Evolutionary conservation across 53 echinoderm and acorn worm species (phyloP).

Genomic region (Echinarachnius parma): DNA sequence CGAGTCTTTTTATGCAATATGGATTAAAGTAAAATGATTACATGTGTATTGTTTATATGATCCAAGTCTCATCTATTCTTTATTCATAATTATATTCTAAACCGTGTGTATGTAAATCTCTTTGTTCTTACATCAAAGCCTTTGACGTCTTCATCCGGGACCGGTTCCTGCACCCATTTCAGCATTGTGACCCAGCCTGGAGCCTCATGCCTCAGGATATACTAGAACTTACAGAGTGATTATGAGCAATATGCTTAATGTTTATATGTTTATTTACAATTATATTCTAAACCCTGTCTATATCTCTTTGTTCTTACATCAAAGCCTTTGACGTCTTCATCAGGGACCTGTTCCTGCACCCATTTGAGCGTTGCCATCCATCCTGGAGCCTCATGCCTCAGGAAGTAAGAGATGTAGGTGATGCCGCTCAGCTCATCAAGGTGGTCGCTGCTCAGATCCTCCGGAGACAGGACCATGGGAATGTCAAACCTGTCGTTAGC

Average conservation of each 20-base stretch:
- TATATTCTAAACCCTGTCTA: neutral
- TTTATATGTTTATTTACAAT: neutral
- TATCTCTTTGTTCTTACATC: slow-evolving; percentile 44
- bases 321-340: slow-evolving; percentile 87
- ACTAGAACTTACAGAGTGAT: too few relatives aligned
- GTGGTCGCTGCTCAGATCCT: slow-evolving; percentile 77
- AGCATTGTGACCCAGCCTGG: neutral
- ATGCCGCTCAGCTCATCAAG: slow-evolving; percentile 77
- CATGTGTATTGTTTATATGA: too few relatives aligned
- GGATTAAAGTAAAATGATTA: too few relatives aligned
- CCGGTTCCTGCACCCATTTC: neutral
- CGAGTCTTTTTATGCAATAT: too few relatives aligned
- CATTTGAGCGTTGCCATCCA: slow-evolving; percentile 98
- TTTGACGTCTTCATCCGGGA: neutral
- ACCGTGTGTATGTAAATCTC: too few relatives aligned
- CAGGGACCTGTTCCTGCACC: slow-evolving; percentile 79
- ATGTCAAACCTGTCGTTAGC: slow-evolving; percentile 82
- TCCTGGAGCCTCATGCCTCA: slow-evolving; percentile 85
- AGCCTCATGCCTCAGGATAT: too few relatives aligned
- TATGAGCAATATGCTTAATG: neutral
- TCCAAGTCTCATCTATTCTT: too few relatives aligned
- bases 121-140: neutral
- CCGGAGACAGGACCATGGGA: slow-evolving; percentile 80
- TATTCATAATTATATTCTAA: too few relatives aligned
- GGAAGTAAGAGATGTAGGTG: slow-evolving; percentile 92